Percentiles rank a stretch among this genome's conserved stretches.
Conservation (phyloP, 2,113 vertebrate genomes). For the Scartelaos histophorus region DNA sequence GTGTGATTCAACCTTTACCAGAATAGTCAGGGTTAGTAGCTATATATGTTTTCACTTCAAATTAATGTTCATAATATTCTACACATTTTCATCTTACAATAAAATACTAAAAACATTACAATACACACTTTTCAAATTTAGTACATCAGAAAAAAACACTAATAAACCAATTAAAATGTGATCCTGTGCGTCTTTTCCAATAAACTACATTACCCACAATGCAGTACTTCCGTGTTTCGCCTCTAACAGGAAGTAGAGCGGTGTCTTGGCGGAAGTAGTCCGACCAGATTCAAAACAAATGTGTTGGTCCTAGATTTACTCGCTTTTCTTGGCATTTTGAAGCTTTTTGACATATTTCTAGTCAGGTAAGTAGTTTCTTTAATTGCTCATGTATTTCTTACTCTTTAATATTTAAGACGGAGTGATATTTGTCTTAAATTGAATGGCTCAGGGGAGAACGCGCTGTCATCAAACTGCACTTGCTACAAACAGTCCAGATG, state of each 20-base stretch:
- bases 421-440: neutral
- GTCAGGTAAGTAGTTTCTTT: slow-evolving; percentile 26
- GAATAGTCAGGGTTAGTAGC: too few relatives aligned
- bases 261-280: slow-evolving; percentile 38
- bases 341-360: neutral
- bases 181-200: neutral
- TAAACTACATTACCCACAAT: slow-evolving; percentile 68
- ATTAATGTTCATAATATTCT: too few relatives aligned
- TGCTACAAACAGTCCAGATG: neutral
- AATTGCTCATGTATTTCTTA: fast-evolving
- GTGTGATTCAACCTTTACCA: neutral
- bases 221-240: neutral
- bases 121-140: too few relatives aligned
- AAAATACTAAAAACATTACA: too few relatives aligned
- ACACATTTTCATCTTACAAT: too few relatives aligned
- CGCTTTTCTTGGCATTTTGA: neutral
- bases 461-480: slow-evolving; percentile 24
- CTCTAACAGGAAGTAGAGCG: slow-evolving; percentile 35
- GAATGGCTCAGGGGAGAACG: slow-evolving; percentile 39
- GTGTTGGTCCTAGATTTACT: slow-evolving; percentile 10
- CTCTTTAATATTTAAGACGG: neutral
- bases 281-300: slow-evolving; percentile 49
- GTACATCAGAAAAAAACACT: too few relatives aligned
- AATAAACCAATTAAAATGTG: neutral
- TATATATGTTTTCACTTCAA: too few relatives aligned